These are phyloP conservation scores for Caenorhabditis inopinata DNA, from an alignment of 1,140 invertebrate species.

Conservation along the genomic window DNA sequence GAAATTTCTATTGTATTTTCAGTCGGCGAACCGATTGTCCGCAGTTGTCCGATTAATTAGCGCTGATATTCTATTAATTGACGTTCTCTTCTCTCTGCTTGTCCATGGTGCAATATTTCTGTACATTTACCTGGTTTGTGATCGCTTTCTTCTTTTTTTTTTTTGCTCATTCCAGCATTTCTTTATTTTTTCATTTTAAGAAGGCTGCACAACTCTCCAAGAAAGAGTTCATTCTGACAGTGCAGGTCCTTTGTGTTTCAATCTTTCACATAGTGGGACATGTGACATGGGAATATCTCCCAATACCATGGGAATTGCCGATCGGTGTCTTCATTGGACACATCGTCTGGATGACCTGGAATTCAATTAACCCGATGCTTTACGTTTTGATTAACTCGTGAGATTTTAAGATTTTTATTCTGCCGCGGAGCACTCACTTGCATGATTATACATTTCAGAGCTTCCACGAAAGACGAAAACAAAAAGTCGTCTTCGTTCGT, in stretches of 20 bases:
- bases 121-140: slow-evolving; percentile 23
- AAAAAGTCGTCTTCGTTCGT: too few relatives aligned
- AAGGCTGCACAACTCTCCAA: slow-evolving; percentile 9
- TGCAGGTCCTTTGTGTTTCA: slow-evolving; percentile 14
- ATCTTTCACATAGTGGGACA: slow-evolving; percentile 15
- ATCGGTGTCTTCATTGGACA: slow-evolving; percentile 30
- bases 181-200: too few relatives aligned
- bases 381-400: slow-evolving; percentile 31
- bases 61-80: not conserved
- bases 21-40: slow-evolving; percentile 6
- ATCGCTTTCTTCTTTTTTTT: too few relatives aligned
- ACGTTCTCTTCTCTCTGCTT: slow-evolving; percentile 1
- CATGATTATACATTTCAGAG: too few relatives aligned
- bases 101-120: not conserved
- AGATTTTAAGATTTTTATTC: too few relatives aligned
- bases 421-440: too few relatives aligned
- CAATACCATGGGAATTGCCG: slow-evolving; percentile 13
- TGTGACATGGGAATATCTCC: slow-evolving; percentile 34
- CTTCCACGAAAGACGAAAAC: too few relatives aligned
- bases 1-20: not conserved
- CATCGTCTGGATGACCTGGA: slow-evolving; percentile 38
- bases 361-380: slow-evolving; percentile 34
- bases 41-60: not conserved
- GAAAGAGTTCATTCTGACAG: slow-evolving; percentile 30
- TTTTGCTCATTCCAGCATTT: too few relatives aligned